Conservation (phyloP, 2,113 vertebrate genomes). For the Sakesphorus luctuosus region DNA sequence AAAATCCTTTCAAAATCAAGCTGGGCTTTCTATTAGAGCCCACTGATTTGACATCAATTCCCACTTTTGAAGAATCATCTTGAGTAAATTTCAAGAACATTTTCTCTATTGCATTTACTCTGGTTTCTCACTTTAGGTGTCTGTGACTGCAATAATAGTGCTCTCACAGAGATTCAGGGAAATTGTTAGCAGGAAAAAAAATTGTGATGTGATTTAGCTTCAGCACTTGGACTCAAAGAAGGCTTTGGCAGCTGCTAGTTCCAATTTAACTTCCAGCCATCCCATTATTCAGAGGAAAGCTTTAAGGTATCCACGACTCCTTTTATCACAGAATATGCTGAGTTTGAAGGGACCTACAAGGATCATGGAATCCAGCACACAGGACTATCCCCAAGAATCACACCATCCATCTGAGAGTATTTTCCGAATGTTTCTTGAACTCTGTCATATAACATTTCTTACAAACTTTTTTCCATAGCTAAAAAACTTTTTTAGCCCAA, state of each 20-base stretch:
- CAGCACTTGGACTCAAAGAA: background rate
- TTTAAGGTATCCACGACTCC: background rate
- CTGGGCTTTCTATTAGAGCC: background rate
- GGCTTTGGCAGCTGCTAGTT: background rate
- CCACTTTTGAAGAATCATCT: background rate
- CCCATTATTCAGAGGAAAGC: background rate
- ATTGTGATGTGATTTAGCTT: background rate
- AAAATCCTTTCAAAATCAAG: background rate
- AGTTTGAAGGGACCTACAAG: background rate
- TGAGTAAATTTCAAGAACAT: background rate
- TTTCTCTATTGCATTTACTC: background rate
- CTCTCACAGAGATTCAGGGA: background rate
- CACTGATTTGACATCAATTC: background rate
- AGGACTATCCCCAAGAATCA: background rate
- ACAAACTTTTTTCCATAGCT: background rate
- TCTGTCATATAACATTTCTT: background rate
- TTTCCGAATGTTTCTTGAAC: background rate
- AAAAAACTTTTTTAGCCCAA: background rate
- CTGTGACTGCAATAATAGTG: background rate
- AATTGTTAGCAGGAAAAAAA: background rate
- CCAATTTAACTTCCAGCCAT: background rate
- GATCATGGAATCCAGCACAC: background rate
- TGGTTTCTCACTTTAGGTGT: background rate
- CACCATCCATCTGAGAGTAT: background rate
- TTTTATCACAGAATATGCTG: background rate